These are phyloP conservation scores for Biston stratarius DNA, from an alignment of 2,888 invertebrate genomes.

Conservation along the genomic window DNA sequence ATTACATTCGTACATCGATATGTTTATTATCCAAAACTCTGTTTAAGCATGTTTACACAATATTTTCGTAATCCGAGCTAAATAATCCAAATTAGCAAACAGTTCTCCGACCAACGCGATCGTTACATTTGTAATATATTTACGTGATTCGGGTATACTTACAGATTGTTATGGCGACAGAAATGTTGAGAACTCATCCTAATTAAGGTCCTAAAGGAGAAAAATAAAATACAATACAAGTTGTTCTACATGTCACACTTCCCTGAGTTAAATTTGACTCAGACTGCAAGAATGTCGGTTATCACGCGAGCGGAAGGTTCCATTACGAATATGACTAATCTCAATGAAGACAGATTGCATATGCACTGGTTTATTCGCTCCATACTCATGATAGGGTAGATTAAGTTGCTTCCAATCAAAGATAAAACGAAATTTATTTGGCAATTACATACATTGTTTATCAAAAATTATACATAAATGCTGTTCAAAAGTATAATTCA, in stretches of 20 bases:
- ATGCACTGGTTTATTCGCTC: slow-evolving; percentile 22
- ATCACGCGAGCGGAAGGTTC: slow-evolving; percentile 31
- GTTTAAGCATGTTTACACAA: slow-evolving; percentile 32
- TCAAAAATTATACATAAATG: no score
- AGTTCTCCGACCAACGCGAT: slow-evolving; percentile 5
- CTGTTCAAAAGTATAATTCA: no score
- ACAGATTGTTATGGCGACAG: slow-evolving; percentile 18
- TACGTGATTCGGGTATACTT: slow-evolving; percentile 12
- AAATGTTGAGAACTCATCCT: slow-evolving; percentile 20
- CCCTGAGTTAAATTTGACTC: slow-evolving; percentile 35
- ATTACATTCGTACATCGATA: neutral
- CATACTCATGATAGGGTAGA: slow-evolving; percentile 11
- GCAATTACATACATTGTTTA: no score
- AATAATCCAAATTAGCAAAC: slow-evolving; percentile 24
- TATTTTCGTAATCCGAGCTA: slow-evolving; percentile 30
- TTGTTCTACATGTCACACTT: neutral
- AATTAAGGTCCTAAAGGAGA: slow-evolving; percentile 2
- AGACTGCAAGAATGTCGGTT: slow-evolving; percentile 39
- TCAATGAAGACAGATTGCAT: slow-evolving; percentile 33
- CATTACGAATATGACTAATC: slow-evolving; percentile 35
- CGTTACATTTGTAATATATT: slow-evolving; percentile 26
- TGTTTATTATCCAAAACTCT: slow-evolving; percentile 19
- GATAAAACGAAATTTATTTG: no score
- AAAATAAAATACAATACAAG: no score
- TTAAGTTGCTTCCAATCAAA: neutral